These are phyloP conservation scores for Cebus imitator DNA, from an alignment of 2,113 vertebrate species.

Conservation along the genomic window DNA sequence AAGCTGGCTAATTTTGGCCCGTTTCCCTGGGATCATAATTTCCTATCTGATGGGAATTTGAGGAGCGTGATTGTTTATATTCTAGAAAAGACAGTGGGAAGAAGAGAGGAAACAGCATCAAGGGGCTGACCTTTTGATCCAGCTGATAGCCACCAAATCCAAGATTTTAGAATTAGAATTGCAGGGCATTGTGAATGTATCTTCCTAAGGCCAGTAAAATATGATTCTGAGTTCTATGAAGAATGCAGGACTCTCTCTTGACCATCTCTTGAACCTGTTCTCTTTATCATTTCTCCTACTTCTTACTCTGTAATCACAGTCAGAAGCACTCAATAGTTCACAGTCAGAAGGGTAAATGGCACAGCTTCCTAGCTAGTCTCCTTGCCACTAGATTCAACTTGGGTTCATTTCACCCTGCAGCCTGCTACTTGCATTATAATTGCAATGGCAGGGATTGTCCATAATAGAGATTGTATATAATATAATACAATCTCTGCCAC, in stretches of 20 bases:
- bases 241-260: background rate
- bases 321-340: too few relatives aligned
- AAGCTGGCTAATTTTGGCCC: conserved; percentile 67
- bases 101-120: conserved; percentile 36
- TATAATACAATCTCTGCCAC: too few relatives aligned
- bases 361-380: background rate
- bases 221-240: background rate
- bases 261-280: background rate
- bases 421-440: background rate
- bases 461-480: too few relatives aligned
- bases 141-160: background rate
- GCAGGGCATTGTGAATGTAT: background rate
- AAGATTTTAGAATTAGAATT: conserved; percentile 3
- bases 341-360: background rate
- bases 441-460: background rate
- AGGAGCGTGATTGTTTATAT: conserved; percentile 52
- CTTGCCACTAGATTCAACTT: background rate
- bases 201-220: background rate
- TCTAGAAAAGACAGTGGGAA: conserved; percentile 61
- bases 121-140: conserved; percentile 27
- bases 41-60: conserved; percentile 68
- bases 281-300: background rate
- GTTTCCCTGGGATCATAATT: conserved; percentile 61
- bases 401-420: background rate
- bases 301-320: too few relatives aligned